phyloP scores from a whole-genome alignment of 2,113 vertebrate species.

The Myotis yumanensis region DNA sequence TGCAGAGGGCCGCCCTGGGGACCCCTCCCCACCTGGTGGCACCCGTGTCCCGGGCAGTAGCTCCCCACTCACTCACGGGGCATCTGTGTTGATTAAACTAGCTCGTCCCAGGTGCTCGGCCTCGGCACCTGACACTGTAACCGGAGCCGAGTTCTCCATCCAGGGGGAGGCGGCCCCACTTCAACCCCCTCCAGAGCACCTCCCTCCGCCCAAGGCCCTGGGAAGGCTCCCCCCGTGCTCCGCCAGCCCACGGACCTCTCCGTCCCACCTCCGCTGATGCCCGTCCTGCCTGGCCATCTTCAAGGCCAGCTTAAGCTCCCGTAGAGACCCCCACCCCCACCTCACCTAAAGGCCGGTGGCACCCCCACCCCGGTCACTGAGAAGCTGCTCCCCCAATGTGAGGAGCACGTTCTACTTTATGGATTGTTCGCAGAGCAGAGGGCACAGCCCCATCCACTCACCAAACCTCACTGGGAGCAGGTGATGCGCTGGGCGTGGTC shows the following conservation, averaged over 20 bases:
- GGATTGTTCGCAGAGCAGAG: background rate
- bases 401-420: background rate
- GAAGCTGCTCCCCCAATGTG: background rate
- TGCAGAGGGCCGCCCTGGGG: background rate
- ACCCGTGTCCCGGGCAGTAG: background rate
- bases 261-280: background rate
- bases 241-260: background rate
- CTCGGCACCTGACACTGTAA: background rate
- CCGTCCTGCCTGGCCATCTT: background rate
- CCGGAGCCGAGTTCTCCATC: background rate
- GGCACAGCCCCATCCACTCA: background rate
- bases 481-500: too few relatives aligned
- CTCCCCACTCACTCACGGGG: background rate
- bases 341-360: background rate
- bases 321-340: background rate
- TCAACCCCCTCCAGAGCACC: background rate
- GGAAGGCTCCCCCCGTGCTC: background rate
- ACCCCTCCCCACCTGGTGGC: background rate
- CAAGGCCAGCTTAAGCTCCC: background rate
- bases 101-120: background rate
- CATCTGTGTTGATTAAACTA: background rate
- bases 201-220: background rate
- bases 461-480: background rate
- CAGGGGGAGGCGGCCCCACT: background rate
- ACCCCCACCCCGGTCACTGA: background rate